phyloP scores from a whole-genome alignment of 2,113 vertebrate species.

The Spilogale gracilis region DNA sequence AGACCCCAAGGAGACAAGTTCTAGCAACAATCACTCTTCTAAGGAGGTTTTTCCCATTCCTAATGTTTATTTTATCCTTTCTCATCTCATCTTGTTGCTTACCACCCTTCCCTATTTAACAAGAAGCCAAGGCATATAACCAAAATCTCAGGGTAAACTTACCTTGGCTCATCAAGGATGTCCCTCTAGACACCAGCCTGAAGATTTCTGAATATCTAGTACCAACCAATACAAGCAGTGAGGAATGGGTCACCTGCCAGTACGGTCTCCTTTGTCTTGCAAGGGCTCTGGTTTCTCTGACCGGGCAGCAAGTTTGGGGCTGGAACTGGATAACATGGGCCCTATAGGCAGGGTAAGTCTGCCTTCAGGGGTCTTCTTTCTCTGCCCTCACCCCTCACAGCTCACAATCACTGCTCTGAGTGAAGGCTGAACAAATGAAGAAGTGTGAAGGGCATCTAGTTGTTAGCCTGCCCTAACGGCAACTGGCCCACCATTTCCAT shows the following conservation, averaged over 20 bases:
- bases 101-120: neutral
- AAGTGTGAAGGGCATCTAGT: neutral
- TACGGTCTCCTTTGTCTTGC: neutral
- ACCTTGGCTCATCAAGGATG: neutral
- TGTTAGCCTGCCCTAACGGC: neutral
- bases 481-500: rapidly evolving
- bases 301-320: neutral
- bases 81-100: neutral
- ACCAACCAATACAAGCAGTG: neutral
- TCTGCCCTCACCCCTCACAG: neutral
- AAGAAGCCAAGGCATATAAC: neutral
- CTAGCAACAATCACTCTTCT: neutral
- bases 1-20: neutral
- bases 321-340: neutral
- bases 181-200: neutral
- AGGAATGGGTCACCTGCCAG: neutral
- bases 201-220: neutral
- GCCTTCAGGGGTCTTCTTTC: neutral
- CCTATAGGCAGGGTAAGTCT: neutral
- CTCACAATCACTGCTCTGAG: neutral
- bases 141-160: neutral
- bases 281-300: neutral
- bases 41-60: neutral
- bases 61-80: neutral
- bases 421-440: neutral